Base-by-base conservation (phyloP, 2,113 vertebrate species). In the Petrocephalus microphthalmus region DNA sequence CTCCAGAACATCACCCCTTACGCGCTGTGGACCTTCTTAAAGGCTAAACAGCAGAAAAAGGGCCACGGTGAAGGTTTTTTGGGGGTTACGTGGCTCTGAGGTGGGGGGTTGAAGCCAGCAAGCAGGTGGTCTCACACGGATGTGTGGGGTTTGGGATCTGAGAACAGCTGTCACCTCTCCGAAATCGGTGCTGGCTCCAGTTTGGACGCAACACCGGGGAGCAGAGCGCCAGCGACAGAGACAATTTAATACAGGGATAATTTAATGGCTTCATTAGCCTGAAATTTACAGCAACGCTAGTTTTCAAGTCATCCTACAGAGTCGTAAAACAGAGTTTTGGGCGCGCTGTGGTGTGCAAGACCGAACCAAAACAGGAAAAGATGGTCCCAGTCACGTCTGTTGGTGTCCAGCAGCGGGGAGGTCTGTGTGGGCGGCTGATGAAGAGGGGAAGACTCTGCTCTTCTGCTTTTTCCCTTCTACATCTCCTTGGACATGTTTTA, bases 291-390 rank as follows among this genome's bases (percentile, higher is more conserved):
- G 78, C 5, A 20, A 10, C 13, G 78, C 37, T 7, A 15, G 78
- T 78, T 88, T 88, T 88, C 87, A 88, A 84, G 78, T 88, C 54
- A 15, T 83, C 87, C 53, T 10, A n/a, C 22, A 2, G 4, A 47
- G 87, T 53, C 37, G 3, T 88, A 88, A 88, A 88, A 60, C 3
- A 11, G 42, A 82, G 78, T 42, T 88, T 42, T n/a, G 19, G 42
- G 87, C 37, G 42, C 47, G 81, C 53, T 42, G 20, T 17, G 87
- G 78, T 29, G 78, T 42, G 56, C 19, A 37, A 83, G 71, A 88
- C n/a, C 74, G 42, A 81, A 88, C 87, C 87, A 88, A 88, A 88
- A 88, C 87, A 88, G 87, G 87, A 88, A 88, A 88, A 83, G 78
- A 56, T 45, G 81, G 25, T 42, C 42, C 42, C 56, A 5, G 52